These are phyloP conservation scores for Torymus auratus DNA, from an alignment of 2,888 invertebrate genomes.

Conservation along the genomic window DNA sequence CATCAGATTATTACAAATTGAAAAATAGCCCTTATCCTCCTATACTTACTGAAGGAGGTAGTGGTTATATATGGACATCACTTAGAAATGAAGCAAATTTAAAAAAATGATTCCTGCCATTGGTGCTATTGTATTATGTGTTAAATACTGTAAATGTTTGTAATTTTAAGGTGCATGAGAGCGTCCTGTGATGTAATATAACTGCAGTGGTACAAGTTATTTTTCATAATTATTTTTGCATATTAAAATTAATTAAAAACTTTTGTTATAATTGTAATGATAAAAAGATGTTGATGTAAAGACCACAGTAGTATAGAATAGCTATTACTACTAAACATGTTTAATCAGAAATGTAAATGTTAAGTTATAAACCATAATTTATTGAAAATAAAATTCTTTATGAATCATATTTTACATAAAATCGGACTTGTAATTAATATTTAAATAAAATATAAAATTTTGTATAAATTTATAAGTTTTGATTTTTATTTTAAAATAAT, in stretches of 20 bases:
- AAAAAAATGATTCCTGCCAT: conserved; percentile 61
- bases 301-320: conserved; percentile 2
- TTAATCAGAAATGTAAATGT: conserved; percentile 20
- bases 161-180: conserved; percentile 24
- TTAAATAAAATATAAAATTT: conserved; percentile 22
- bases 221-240: conserved; percentile 25
- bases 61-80: conserved; percentile 74
- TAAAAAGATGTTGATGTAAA: conserved; percentile 6
- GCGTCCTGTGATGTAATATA: conserved; percentile 42
- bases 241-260: conserved; percentile 18
- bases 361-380: conserved; percentile 37
- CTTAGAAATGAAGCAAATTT: conserved; percentile 68
- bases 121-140: conserved; percentile 33
- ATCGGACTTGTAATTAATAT: conserved; percentile 24
- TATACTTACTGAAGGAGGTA: conserved; percentile 72
- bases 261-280: conserved; percentile 2
- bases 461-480: neutral
- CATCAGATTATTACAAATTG: conserved; percentile 91
- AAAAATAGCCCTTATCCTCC: conserved; percentile 87
- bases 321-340: neutral
- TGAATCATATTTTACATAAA: conserved; percentile 35
- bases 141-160: conserved; percentile 27
- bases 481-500: conserved; percentile 10
- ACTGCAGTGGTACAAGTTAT: conserved; percentile 27
- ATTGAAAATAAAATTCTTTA: conserved; percentile 36